Conservation (phyloP, 2,113 vertebrate species). For the Turnix velox region DNA sequence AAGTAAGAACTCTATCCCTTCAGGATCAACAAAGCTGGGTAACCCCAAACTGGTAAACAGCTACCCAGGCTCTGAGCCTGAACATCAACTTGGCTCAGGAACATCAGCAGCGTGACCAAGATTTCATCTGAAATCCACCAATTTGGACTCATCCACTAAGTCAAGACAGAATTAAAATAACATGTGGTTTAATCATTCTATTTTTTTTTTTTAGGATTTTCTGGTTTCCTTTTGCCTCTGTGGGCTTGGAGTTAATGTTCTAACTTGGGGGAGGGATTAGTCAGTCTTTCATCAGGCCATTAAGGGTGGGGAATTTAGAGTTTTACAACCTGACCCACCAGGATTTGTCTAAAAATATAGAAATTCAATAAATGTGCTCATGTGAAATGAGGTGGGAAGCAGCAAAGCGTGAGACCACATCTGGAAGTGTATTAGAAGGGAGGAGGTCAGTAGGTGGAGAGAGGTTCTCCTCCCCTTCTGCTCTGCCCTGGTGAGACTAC, state of each 20-base stretch:
- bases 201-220: slow-evolving; percentile 1
- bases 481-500: too few species aligned
- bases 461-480: too few species aligned
- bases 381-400: too few species aligned
- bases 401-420: too few species aligned
- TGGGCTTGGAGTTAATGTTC: neutral
- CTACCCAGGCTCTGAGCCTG: neutral
- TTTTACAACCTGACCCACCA: slow-evolving; percentile 39
- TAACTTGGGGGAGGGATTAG: slow-evolving; percentile 27
- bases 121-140: neutral
- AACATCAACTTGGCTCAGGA: neutral
- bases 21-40: slow-evolving; percentile 12
- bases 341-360: too few species aligned
- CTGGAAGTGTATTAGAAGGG: too few species aligned
- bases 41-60: neutral
- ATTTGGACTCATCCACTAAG: neutral
- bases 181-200: neutral
- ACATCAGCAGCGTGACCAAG: neutral
- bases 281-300: slow-evolving; percentile 1
- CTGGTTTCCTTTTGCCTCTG: neutral
- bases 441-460: too few species aligned
- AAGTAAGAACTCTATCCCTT: neutral
- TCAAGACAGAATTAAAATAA: slow-evolving; percentile 34
- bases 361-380: too few species aligned
- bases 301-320: slow-evolving; percentile 31